Base-by-base conservation (phyloP, 2,113 vertebrate genomes). In the Panurus biarmicus region DNA sequence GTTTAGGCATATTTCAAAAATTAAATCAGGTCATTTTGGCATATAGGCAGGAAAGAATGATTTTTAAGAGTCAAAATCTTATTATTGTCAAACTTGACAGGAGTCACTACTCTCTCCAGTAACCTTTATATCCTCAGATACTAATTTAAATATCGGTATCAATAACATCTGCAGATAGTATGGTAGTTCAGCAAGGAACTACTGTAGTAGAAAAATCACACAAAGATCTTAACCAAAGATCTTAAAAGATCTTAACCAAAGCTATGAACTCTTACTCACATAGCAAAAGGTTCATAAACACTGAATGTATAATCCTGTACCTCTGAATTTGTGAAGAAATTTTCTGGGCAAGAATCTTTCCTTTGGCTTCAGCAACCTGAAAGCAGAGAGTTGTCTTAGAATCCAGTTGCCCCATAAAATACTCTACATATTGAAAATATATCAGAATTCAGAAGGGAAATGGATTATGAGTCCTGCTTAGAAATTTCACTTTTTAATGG, bases 321-420 rank as follows among this genome's bases (percentile, higher is more conserved):
- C 96, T 96, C 70, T 51, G 69, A 74, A 11, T 81, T 85, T 57
- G 65, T 33, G 73, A 65, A 15, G 66, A 69, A n/a, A 0, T 0
- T 16, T 82, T 90, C 58, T 65, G 76, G 18, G 74, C 40, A n/a
- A 96, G n/a, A 74, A 93, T 28, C 62, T n/a, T 97, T 38, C 8
- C 67, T 88, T 97, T 97, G 36, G 96, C 93, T 87, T 79, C 61
- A 82, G 82, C 9, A 18, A 97, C 92, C 97, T 97, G 62, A 70
- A 95, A 53, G 13, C 8, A 74, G 12, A 22, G 7, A 35, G 50
- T 11, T 38, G 17, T 31, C 23, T n/a, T 42, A 20, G 57, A 78
- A 25, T 21, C 12, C 24, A 51, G 16, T 10, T 57, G 56, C 9
- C 5, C 7, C 7, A 13, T 13, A 36, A 79, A 82, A 66, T 13